Conservation (phyloP, 2,113 vertebrate species). For the Columba janthina region DNA sequence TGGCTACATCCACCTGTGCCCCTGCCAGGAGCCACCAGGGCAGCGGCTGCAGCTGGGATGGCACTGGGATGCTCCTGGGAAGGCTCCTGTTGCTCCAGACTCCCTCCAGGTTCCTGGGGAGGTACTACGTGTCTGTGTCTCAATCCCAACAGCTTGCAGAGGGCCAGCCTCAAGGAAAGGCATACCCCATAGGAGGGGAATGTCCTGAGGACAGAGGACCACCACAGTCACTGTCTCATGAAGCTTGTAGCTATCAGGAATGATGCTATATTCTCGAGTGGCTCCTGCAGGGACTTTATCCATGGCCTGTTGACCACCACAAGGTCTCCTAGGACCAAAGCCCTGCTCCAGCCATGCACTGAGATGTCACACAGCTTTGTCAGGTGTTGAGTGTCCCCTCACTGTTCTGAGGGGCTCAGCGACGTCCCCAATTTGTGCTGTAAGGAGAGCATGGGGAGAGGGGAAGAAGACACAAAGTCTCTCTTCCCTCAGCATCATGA, state of each 20-base stretch:
- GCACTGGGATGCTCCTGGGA: neutral
- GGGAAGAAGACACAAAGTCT: neutral
- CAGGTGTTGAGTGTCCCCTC: fast-evolving
- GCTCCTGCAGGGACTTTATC: neutral
- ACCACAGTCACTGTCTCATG: neutral
- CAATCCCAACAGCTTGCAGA: neutral
- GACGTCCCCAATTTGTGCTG: neutral
- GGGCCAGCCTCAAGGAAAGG: neutral
- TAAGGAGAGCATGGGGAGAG: neutral
- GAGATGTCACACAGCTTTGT: neutral
- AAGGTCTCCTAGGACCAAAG: neutral
- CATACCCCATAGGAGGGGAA: neutral
- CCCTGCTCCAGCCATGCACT: neutral
- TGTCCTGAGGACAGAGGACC: neutral
- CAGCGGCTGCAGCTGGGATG: neutral
- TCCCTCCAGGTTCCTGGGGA: neutral
- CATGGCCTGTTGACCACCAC: neutral
- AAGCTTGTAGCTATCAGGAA: neutral
- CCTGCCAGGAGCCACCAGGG: neutral
- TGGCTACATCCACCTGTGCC: neutral
- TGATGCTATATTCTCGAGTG: neutral
- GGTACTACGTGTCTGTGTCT: fast-evolving
- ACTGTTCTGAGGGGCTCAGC: neutral
- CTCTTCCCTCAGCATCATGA: neutral
- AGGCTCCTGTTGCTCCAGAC: neutral